Evolutionary conservation across 2,113 vertebrate species (phyloP), one percentile per base, ranked within the genome.

Genomic region (Dasyurus viverrinus): DNA sequence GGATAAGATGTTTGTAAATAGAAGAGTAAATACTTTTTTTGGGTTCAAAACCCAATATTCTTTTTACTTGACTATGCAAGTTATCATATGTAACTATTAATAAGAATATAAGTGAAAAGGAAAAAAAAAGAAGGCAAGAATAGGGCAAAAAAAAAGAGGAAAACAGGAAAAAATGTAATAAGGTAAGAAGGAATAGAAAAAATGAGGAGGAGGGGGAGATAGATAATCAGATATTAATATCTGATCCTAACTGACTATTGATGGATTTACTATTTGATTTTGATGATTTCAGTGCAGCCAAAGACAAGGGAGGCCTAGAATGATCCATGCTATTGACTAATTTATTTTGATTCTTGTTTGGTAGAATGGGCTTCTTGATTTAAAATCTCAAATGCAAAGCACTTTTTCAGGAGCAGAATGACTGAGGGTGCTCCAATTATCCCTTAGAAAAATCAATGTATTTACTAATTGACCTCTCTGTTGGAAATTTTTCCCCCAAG

Each of bases 401-500:
- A 8, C 27, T 19, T n/a, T 24, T 84, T 93, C 47, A 84, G 68
- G 36, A 84, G 36, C 19, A 42, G 16, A 84, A 42, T 54, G 54
- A 27, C 54, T 92, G 54, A 25, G 12, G 23, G n/a, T 53, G 27
- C 26, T 48, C 89, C 84, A 89, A 26, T 93, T 46, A 42, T 8
- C 5, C 95, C 26, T 76, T 54, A 57, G n/a, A n/a, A 90, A 54
- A 93, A 93, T 68, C 89, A 54, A 47, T 89, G 42, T 94, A 89
- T 26, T 25, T 91, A 16, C 76, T 91, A 91, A 93, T 50, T 94
- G 53, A 52, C 90, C 4, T 94, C 11, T 89, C 23, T 95, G 53
- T 3, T 93, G 52, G 57, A 57, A 26, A 8, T 91, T 91, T 91
- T 92, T 93, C 53, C 47, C 90, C 48, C 50, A 96, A 92, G 91